phyloP scores from a whole-genome alignment of 2,113 vertebrate species.

The Tylochromis polylepis region DNA sequence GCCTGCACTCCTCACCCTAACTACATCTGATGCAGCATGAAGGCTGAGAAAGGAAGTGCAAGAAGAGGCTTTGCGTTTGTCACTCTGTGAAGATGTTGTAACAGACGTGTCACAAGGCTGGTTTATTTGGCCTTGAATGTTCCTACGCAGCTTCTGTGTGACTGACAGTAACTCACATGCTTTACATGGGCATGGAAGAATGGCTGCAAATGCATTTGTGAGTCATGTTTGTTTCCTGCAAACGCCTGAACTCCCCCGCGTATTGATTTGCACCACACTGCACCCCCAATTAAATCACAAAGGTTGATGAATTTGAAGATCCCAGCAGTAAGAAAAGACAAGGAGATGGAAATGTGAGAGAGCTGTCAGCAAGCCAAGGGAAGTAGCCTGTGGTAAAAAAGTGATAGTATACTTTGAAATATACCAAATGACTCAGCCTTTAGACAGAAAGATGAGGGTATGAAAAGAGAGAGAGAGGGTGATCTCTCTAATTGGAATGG shows the following conservation, averaged over 20 bases:
- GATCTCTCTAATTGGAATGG: constrained; percentile 69
- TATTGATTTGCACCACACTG: constrained; percentile 47
- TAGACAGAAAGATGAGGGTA: constrained; percentile 16
- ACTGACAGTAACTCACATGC: constrained; percentile 42
- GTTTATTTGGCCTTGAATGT: constrained; percentile 38
- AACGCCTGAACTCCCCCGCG: constrained; percentile 12
- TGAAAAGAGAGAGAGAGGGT: constrained; percentile 36
- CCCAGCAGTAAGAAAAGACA: background rate
- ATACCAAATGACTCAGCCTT: constrained; percentile 7
- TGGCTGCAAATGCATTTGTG: constrained; percentile 32
- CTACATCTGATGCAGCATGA: background rate
- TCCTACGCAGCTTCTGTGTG: constrained; percentile 9
- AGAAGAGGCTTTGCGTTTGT: background rate
- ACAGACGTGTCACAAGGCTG: constrained; percentile 55
- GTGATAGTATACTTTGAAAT: constrained; percentile 34
- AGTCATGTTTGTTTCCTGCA: constrained; percentile 56
- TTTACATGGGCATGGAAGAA: constrained; percentile 23
- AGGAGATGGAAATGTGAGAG: background rate
- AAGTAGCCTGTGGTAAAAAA: background rate
- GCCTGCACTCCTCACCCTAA: constrained; percentile 10
- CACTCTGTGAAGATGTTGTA: constrained; percentile 42
- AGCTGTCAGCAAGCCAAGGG: background rate
- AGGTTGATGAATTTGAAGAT: constrained; percentile 29
- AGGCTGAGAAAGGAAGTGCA: constrained; percentile 2
- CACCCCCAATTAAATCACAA: constrained; percentile 53